Evolutionary conservation across 2,888 invertebrate genomes (phyloP).

Genomic region (Mimumesa dahlbomi): DNA sequence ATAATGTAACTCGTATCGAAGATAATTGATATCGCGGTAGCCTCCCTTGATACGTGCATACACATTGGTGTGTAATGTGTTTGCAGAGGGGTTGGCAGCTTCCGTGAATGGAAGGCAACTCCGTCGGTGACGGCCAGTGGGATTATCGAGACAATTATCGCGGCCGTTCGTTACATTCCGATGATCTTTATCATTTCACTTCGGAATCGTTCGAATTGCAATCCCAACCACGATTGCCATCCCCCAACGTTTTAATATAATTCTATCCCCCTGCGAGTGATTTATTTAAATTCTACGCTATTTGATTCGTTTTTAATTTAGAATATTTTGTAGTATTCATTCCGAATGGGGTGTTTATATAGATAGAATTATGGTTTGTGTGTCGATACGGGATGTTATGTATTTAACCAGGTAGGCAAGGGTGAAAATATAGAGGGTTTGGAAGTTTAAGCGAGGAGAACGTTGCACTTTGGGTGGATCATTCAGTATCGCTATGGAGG

Average conservation of each 20-base stretch:
- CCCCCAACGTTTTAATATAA: too few relatives aligned
- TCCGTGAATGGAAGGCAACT: constrained; percentile 9
- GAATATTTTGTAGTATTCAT: too few relatives aligned
- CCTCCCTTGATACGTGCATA: constrained; percentile 44
- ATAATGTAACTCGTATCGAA: constrained; percentile 71
- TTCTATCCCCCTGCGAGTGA: too few relatives aligned
- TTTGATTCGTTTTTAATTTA: too few relatives aligned
- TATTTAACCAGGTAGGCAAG: too few relatives aligned
- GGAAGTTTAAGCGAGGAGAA: constrained; percentile 43
- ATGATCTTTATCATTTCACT: background rate
- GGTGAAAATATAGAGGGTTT: background rate
- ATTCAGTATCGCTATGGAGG: constrained; percentile 65
- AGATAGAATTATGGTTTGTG: too few relatives aligned
- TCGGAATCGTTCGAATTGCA: too few relatives aligned
- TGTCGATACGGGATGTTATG: too few relatives aligned
- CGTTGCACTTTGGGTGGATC: constrained; percentile 66
- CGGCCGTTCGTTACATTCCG: background rate
- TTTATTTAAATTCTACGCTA: too few relatives aligned
- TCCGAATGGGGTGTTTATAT: too few relatives aligned
- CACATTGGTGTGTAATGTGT: background rate
- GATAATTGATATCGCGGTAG: constrained; percentile 70
- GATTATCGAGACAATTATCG: constrained; percentile 38
- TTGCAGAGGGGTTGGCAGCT: background rate
- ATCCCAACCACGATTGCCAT: too few relatives aligned
- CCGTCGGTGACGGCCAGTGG: constrained; percentile 30